A percentile compares a stretch with the other conserved stretches of the same genome.
phyloP scores from a whole-genome alignment of 2,888 invertebrate genomes.

The Coelopa pilipes region DNA sequence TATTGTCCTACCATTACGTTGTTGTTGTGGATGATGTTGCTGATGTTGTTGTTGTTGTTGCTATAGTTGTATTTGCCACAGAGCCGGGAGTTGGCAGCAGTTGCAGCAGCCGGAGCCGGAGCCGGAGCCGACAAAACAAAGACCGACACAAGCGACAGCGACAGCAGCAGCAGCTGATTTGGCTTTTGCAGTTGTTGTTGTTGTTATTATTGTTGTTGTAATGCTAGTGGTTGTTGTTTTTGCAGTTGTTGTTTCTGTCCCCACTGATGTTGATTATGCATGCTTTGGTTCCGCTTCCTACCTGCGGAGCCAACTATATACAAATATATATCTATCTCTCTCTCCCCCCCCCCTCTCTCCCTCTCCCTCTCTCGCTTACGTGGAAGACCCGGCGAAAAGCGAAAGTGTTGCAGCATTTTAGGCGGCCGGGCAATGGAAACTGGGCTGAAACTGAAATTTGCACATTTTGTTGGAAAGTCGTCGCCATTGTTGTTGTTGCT shows the following conservation, averaged over 20 bases:
- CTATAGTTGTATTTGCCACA: not conserved
- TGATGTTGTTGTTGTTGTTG: not conserved
- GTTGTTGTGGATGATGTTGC: too few relatives aligned
- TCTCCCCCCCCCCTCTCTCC: not conserved
- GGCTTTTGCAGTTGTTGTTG: slow-evolving; percentile 15
- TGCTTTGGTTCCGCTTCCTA: not conserved
- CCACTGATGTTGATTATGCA: slow-evolving; percentile 1
- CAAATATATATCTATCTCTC: not conserved
- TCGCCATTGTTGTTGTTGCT: slow-evolving; percentile 5
- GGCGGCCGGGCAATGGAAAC: slow-evolving; percentile 12
- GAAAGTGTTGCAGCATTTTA: slow-evolving; percentile 40
- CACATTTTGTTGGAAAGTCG: slow-evolving; percentile 34
- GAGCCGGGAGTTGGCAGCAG: not conserved
- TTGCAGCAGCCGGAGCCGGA: not conserved
- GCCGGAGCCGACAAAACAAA: not conserved
- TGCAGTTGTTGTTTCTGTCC: slow-evolving; percentile 17
- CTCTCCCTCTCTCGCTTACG: not conserved
- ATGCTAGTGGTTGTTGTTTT: slow-evolving; percentile 6
- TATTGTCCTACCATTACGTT: too few relatives aligned
- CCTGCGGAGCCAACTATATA: slow-evolving; percentile 19
- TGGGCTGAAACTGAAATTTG: slow-evolving; percentile 36
- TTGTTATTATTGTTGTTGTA: too few relatives aligned
- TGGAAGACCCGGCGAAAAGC: slow-evolving; percentile 30
- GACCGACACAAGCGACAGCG: not conserved
- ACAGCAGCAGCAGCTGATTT: slow-evolving; percentile 12